Evolutionary conservation across 2,113 vertebrate genomes (phyloP).

Genomic region (Zosterops borbonicus): DNA sequence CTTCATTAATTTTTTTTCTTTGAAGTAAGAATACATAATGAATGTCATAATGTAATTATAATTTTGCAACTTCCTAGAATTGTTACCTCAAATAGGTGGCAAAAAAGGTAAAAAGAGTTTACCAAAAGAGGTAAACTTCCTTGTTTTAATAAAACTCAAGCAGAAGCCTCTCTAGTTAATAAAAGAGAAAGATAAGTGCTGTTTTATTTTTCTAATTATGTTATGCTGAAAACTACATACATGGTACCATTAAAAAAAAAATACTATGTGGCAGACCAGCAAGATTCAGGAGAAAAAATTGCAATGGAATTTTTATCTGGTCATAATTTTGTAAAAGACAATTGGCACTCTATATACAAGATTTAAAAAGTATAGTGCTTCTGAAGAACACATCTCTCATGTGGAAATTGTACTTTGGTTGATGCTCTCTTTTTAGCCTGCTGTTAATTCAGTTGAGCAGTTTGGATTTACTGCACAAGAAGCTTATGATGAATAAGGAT

Average conservation of each 20-base stretch:
- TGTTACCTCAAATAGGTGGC: not conserved
- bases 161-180: not conserved
- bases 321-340: not conserved
- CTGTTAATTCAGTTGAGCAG: not conserved
- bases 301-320: not conserved
- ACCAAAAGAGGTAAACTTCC: no score
- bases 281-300: not conserved
- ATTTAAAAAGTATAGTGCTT: not conserved
- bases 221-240: not conserved
- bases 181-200: not conserved
- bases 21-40: constrained; percentile 26
- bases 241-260: not conserved
- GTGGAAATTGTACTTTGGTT: not conserved
- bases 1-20: constrained; percentile 21
- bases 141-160: not conserved
- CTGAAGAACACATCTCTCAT: not conserved
- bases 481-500: not conserved
- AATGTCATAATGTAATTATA: not conserved
- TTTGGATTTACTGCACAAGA: not conserved
- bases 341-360: not conserved
- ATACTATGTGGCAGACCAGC: not conserved
- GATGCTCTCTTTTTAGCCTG: not conserved
- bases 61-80: not conserved
- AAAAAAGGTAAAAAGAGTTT: not conserved
- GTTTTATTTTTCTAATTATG: not conserved